A percentile compares a stretch with the other conserved stretches of the same genome.
Conservation (phyloP, 2,797 vertebrate species). For the Rhodeus uyekii region DNA sequence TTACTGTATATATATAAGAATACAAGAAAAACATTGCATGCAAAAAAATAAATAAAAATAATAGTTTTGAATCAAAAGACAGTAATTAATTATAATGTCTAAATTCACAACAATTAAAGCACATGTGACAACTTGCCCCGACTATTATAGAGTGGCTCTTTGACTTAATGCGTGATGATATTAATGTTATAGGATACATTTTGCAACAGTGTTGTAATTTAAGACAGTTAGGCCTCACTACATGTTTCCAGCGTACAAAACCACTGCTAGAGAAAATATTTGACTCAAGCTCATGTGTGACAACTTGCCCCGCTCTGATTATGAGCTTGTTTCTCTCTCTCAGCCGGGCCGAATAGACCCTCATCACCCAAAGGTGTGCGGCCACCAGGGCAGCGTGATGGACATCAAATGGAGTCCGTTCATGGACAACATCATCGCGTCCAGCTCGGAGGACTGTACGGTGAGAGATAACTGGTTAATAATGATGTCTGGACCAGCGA, state of each 20-base stretch:
- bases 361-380: constrained; percentile 86
- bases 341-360: constrained; percentile 86
- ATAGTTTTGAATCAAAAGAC: not conserved
- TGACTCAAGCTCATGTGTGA: not conserved
- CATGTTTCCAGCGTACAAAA: no score
- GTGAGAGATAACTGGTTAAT: constrained; percentile 70
- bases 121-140: not conserved
- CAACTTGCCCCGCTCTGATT: not conserved
- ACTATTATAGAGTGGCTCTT: not conserved
- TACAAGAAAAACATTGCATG: not conserved
- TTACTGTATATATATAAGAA: no score
- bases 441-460: constrained; percentile 90
- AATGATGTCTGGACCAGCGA: no score
- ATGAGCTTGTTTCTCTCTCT: not conserved
- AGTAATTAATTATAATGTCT: not conserved
- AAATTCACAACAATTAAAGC: not conserved
- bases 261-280: not conserved
- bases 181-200: no score
- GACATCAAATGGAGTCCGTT: constrained; percentile 98
- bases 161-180: no score
- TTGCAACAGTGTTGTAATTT: no score
- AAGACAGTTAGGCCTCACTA: not conserved
- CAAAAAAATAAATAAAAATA: not conserved
- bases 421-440: constrained; percentile 91
- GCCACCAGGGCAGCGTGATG: constrained; percentile 89